Base-by-base conservation (phyloP, 2,113 vertebrate species). In the Edolisoma coerulescens region DNA sequence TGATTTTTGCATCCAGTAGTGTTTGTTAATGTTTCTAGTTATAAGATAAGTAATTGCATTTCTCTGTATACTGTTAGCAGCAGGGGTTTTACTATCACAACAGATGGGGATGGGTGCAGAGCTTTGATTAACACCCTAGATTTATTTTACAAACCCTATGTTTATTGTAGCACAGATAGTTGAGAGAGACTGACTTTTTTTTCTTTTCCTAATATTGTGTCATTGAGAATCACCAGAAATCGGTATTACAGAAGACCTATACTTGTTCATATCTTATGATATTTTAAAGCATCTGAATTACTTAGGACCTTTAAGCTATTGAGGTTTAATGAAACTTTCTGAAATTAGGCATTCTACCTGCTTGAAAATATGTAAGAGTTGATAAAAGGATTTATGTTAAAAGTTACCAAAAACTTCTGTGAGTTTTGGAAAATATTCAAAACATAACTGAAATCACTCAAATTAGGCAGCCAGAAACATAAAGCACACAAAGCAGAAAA, bases 61-160 rank as follows among this genome's bases (percentile, higher is more conserved):
- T 93, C 75, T 90, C 64, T 87, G 26, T 59, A 41, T 42, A 63
- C 21, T 78, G 76, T 64, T 86, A 93, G 60, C 8, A 3, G 68
- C 64, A 89, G 76, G 79, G 56, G 44, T 60, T 96, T 95, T 94
- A 71, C 60, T 94, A 57, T 89, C 83, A 84, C 75, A 85, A 76
- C 96, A 96, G 85, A 97, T 93, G 93, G 90, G n/a, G 56, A 75
- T 87, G 60, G 78, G 56, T 75, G 76, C 32, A 77, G 33, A 93
- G 63, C 76, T 93, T 90, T 89, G 85, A 95, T 90, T 94, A 96
- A 84, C 79, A 89, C 26, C 49, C 10, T 64, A 95, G 60, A 88
- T 87, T 90, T 93, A 86, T 94, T 93, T 95, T 64, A 6, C 53
- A 92, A 89, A 60, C 16, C 28, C 60, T 57, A 3, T 70, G 65